These are phyloP conservation scores for Motacilla tschutschensis DNA, from an alignment of 2,113 vertebrate genomes.

Conservation along the genomic window DNA sequence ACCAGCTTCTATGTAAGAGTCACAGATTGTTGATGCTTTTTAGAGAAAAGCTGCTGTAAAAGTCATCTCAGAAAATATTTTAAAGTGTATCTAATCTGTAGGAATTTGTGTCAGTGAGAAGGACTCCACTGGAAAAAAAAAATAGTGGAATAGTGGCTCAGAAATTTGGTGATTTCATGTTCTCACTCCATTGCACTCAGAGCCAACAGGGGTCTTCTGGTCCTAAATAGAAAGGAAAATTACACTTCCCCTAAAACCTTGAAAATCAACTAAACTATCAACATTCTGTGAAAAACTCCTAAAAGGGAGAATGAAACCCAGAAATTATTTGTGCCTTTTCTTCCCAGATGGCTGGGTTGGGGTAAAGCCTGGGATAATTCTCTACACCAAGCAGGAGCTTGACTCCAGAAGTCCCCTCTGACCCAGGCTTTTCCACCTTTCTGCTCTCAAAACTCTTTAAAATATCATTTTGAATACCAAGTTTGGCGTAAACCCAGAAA, in stretches of 20 bases:
- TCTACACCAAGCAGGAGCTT: neutral
- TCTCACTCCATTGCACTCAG: fast-evolving
- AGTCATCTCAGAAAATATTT: neutral
- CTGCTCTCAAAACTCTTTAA: neutral
- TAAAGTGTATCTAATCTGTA: neutral
- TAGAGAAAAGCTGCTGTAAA: neutral
- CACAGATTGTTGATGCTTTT: neutral
- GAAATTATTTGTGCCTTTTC: neutral
- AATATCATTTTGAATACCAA: neutral
- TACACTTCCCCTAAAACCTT: neutral
- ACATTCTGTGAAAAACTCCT: neutral
- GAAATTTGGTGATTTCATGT: neutral
- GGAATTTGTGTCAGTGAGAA: neutral
- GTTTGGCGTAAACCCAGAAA: neutral
- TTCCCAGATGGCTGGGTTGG: neutral
- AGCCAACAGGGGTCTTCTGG: neutral
- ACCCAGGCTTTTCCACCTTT: neutral
- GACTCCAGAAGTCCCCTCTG: neutral
- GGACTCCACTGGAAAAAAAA: neutral
- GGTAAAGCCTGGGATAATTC: neutral
- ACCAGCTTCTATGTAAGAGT: neutral
- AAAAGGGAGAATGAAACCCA: neutral
- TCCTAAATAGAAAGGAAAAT: neutral
- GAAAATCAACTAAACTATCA: neutral
- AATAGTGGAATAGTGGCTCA: neutral